Evolutionary conservation across 2,113 vertebrate species (phyloP).

Genomic region (Eubucco bourcierii): DNA sequence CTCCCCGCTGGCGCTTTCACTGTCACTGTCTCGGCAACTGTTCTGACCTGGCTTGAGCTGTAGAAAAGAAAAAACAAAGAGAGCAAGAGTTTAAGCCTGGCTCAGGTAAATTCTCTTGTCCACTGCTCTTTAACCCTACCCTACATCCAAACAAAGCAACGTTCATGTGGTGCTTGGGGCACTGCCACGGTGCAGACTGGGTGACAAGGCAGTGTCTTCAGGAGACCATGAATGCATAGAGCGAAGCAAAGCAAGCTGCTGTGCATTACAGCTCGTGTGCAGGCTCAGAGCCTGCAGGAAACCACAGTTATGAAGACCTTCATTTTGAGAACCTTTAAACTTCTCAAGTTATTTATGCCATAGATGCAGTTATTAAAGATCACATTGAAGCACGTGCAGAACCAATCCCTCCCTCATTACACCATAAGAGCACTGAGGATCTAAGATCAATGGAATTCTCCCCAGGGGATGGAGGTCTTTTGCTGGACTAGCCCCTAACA

Average conservation of each 20-base stretch:
- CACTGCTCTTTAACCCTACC: not conserved
- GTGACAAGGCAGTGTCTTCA: not conserved
- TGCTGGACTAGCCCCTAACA: not conserved
- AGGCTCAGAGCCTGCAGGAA: not conserved
- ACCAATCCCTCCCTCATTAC: not conserved
- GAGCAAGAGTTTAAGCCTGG: conserved; percentile 28
- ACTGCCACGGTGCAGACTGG: not conserved
- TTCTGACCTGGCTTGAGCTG: conserved; percentile 92
- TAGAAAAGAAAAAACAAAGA: conserved; percentile 16
- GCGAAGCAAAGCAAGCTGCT: not conserved
- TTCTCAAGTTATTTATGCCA: not conserved
- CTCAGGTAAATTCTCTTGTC: not conserved
- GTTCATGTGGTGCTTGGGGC: accelerated
- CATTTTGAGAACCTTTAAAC: not conserved
- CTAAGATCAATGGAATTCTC: not conserved
- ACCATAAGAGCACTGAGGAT: accelerated
- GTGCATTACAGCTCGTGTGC: accelerated
- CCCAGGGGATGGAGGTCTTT: not conserved
- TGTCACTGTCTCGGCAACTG: conserved; percentile 92
- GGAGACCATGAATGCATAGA: accelerated
- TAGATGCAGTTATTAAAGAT: not conserved
- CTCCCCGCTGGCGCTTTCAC: conserved; percentile 85
- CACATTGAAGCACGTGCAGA: accelerated
- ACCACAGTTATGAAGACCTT: not conserved
- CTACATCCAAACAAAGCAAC: not conserved